Evolutionary conservation across 2,113 vertebrate species (phyloP).

Genomic region (Otolemur garnettii): DNA sequence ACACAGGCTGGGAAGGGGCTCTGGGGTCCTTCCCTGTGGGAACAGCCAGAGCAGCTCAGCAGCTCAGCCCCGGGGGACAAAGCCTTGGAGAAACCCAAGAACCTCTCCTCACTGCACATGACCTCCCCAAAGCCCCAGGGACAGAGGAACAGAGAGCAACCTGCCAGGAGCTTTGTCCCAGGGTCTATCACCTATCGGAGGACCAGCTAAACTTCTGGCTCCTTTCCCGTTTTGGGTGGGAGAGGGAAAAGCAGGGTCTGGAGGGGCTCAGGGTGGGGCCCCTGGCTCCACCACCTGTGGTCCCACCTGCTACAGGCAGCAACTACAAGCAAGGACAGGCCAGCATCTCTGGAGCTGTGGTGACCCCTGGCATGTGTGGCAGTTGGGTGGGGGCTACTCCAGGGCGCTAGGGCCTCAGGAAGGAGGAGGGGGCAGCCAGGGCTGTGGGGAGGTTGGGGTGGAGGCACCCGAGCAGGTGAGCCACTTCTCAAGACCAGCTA

Average conservation of each 20-base stretch:
- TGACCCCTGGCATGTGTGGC: neutral
- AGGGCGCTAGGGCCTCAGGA: neutral
- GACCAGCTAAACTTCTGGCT: neutral
- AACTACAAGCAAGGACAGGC: neutral
- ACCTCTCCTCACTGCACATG: neutral
- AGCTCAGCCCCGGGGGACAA: neutral
- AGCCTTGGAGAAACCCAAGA: neutral
- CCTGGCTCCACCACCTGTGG: neutral
- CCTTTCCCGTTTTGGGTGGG: neutral
- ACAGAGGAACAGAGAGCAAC: neutral
- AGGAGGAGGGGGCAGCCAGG: fast-evolving
- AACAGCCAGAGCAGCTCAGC: neutral
- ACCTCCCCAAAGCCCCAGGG: neutral
- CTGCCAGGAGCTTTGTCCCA: neutral
- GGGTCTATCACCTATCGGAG: neutral
- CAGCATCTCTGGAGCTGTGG: neutral
- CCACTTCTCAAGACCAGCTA: neutral
- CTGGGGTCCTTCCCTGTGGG: neutral
- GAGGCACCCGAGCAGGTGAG: neutral
- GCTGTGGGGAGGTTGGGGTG: too few species aligned
- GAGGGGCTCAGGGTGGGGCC: neutral
- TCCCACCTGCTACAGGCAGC: neutral
- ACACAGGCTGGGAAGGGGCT: neutral
- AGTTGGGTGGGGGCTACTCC: neutral
- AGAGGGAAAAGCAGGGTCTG: neutral